These are phyloP conservation scores for Drosophila algonquin DNA, from an alignment of 2,888 invertebrate species.

Conservation along the genomic window DNA sequence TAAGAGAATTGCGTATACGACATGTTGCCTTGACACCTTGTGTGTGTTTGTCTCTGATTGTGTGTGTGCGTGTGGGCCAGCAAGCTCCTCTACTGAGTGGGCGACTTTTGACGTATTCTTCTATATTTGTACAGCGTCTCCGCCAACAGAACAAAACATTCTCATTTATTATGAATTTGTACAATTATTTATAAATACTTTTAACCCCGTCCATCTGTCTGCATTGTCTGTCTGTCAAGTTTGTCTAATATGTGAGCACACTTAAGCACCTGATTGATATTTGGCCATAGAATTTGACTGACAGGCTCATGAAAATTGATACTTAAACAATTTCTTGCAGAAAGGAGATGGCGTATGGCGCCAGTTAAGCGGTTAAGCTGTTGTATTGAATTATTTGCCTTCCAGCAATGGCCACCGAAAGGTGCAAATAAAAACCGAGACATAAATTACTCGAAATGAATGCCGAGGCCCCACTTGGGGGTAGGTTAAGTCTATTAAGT, in stretches of 20 bases:
- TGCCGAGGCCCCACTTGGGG: constrained; percentile 25
- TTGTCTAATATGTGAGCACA: constrained; percentile 30
- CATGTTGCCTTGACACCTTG: constrained; percentile 55
- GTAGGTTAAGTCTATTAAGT: constrained; percentile 63
- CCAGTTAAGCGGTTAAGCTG: background rate
- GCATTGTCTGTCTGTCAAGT: constrained; percentile 38
- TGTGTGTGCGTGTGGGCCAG: constrained; percentile 24
- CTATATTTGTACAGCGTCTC: constrained; percentile 27
- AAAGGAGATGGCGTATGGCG: background rate
- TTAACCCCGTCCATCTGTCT: constrained; percentile 9
- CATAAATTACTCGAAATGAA: constrained; percentile 70
- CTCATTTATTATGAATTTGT: constrained; percentile 39
- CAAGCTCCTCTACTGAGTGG: constrained; percentile 4
- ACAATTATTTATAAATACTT: constrained; percentile 45
- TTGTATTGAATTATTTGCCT: constrained; percentile 33
- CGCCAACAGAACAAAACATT: constrained; percentile 16
- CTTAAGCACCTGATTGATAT: constrained; percentile 49
- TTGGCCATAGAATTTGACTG: constrained; percentile 48
- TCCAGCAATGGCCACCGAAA: background rate
- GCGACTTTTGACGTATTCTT: constrained; percentile 27
- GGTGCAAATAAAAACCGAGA: constrained; percentile 31
- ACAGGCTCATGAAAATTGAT: constrained; percentile 64
- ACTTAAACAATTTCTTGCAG: constrained; percentile 29
- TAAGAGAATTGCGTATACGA: constrained; percentile 55
- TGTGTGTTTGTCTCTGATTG: background rate